Base-by-base conservation (phyloP, 2,888 invertebrate genomes). In the Oxytorus armatus region DNA sequence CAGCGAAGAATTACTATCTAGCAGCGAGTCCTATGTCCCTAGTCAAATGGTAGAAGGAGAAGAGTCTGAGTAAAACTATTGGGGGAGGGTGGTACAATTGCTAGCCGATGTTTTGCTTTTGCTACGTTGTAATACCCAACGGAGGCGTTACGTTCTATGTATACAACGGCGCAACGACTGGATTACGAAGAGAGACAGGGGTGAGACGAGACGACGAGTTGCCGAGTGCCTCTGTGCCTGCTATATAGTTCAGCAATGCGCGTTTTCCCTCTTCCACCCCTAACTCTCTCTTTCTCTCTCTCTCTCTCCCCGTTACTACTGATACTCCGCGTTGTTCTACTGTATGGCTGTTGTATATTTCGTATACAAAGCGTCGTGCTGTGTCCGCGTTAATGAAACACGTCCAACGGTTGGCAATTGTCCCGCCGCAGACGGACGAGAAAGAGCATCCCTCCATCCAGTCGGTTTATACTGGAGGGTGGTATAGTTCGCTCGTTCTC, bases 341-440 rank as follows among this genome's bases (percentile, higher is more conserved):
- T 70, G 18, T 49, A 55, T 25, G 47, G 63, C 39, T 16, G 63
- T 68, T 68, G 44, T 78, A 78, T 74, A 75, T 74, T 78, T 66
- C 78, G 78, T 53, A 65, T 63, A 70, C 77, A 84, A 76, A 73
- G 70, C 72, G 66, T 73, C 79, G 61, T 73, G 86, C 84, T 86
- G 82, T 86, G 87, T 87, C 85, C 85, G 81, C 87, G 86, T 84
- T 88, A 88, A 89, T 87, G 88, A 89, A 89, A 87, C 86, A 89
- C 86, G 86, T 88, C 87, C 86, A 84, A 83, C 79, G 84, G n/a
- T 87, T 86, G 86, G 88, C 88, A 86, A 88, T 89, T 89, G 88
- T 88, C 86, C 85, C 86, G 81, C 84, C 86, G 82, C 86, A 85
- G 85, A 77, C 76, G 72, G 55, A 80, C 77, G 72, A 55, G 61